Evolutionary conservation across 2,113 vertebrate species (phyloP).

Genomic region (Hyperopisus bebe): DNA sequence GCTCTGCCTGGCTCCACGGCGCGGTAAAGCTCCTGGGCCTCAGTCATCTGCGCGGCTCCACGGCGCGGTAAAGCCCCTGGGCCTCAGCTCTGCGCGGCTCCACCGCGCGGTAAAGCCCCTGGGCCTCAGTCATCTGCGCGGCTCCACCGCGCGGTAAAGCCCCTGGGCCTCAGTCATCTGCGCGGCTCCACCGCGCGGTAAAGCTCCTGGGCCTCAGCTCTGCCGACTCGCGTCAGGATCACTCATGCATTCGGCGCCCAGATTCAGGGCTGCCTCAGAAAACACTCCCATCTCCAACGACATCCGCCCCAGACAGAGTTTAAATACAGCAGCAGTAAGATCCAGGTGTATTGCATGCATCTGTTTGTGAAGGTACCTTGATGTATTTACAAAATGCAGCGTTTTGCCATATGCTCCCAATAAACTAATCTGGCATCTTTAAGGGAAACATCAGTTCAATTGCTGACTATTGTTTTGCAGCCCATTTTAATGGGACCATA

Average conservation of each 20-base stretch:
- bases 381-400: background rate
- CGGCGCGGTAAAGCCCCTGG: too few species aligned
- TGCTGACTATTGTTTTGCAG: background rate
- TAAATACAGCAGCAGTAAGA: background rate
- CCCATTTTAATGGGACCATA: background rate
- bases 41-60: too few species aligned
- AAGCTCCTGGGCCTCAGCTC: background rate
- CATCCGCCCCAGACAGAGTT: background rate
- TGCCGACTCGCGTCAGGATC: background rate
- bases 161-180: background rate
- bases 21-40: too few species aligned
- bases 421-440: background rate
- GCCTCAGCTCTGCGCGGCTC: too few species aligned
- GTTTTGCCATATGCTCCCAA: background rate
- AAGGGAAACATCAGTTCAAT: background rate
- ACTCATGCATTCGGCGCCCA: background rate
- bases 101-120: too few species aligned
- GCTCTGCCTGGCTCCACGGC: too few species aligned
- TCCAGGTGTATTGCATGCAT: background rate
- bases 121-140: too few species aligned
- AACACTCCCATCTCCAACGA: background rate
- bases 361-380: background rate
- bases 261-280: background rate
- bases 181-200: fast-evolving
- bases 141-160: background rate